Evolutionary conservation across 2,797 vertebrate genomes (phyloP).

Genomic region (Gambelia wislizenii): DNA sequence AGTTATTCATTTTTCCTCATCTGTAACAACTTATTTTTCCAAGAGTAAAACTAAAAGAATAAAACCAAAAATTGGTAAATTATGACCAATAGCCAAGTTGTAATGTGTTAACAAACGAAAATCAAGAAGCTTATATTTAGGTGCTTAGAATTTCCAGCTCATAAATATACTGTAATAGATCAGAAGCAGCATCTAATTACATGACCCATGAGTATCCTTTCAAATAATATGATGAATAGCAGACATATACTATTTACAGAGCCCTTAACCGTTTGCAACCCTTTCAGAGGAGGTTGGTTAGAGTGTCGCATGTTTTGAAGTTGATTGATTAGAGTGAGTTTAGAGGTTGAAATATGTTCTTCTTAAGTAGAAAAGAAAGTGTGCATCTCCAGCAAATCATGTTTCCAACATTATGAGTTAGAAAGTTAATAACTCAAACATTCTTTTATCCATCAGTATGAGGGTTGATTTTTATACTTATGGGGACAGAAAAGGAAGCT

Average conservation of each 20-base stretch:
- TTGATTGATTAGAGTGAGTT: background rate
- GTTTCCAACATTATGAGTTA: background rate
- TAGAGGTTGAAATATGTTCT: background rate
- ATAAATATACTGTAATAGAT: background rate
- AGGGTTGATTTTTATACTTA: too few species aligned
- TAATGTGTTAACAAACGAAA: background rate
- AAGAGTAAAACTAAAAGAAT: background rate
- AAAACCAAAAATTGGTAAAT: background rate
- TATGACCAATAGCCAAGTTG: background rate
- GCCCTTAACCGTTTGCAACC: background rate
- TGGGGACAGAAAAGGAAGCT: too few species aligned
- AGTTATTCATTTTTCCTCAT: constrained; percentile 1
- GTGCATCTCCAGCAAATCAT: background rate
- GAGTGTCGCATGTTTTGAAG: constrained; percentile 20
- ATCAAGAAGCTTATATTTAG: background rate
- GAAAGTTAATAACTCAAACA: constrained; percentile 10
- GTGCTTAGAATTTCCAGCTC: constrained; percentile 15
- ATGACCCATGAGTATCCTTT: background rate
- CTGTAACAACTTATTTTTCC: background rate
- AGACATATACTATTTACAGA: background rate
- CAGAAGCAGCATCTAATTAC: background rate
- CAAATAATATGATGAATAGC: constrained; percentile 8
- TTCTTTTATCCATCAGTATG: background rate
- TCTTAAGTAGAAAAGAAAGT: background rate
- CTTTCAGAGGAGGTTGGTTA: constrained; percentile 17